These are phyloP conservation scores for Drosophila merina DNA, from an alignment of 2,888 invertebrate species.

Conservation along the genomic window DNA sequence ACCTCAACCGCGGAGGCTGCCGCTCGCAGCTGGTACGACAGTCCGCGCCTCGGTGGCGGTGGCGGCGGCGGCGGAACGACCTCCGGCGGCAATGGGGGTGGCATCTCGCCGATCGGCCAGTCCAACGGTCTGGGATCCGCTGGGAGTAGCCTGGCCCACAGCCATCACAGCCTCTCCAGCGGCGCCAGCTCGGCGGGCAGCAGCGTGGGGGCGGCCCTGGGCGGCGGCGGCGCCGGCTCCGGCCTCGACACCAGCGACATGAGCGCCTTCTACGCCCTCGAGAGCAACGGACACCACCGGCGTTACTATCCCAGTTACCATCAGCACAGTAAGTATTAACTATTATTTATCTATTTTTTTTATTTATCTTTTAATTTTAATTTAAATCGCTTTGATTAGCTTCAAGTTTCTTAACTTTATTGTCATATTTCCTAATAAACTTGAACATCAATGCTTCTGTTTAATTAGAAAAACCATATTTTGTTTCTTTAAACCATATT, in stretches of 20 bases:
- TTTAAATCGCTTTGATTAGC: too few relatives aligned
- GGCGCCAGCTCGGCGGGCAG: conserved; percentile 81
- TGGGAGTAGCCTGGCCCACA: conserved; percentile 78
- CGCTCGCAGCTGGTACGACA: conserved; percentile 84
- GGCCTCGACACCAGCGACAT: conserved; percentile 84
- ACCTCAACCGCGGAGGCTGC: conserved; percentile 85
- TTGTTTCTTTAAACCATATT: too few relatives aligned
- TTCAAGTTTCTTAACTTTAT: too few relatives aligned
- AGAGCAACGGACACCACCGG: conserved; percentile 84
- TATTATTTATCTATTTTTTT: too few relatives aligned
- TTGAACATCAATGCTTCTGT: too few relatives aligned
- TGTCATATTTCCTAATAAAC: too few relatives aligned
- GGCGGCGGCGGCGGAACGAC: conserved; percentile 77
- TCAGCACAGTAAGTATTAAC: conserved; percentile 83
- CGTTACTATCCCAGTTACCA: conserved; percentile 84
- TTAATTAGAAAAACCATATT: too few relatives aligned
- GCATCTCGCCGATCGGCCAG: conserved; percentile 81
- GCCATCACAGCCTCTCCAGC: conserved; percentile 81
- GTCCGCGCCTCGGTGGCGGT: conserved; percentile 83
- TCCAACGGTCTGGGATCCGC: conserved; percentile 81
- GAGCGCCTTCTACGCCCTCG: conserved; percentile 84
- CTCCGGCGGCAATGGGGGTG: conserved; percentile 82
- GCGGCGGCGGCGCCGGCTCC: conserved; percentile 71
- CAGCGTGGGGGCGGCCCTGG: conserved; percentile 75
- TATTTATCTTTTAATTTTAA: background rate